Base-by-base conservation (phyloP, 2,113 vertebrate genomes). In the Prunella himalayana region DNA sequence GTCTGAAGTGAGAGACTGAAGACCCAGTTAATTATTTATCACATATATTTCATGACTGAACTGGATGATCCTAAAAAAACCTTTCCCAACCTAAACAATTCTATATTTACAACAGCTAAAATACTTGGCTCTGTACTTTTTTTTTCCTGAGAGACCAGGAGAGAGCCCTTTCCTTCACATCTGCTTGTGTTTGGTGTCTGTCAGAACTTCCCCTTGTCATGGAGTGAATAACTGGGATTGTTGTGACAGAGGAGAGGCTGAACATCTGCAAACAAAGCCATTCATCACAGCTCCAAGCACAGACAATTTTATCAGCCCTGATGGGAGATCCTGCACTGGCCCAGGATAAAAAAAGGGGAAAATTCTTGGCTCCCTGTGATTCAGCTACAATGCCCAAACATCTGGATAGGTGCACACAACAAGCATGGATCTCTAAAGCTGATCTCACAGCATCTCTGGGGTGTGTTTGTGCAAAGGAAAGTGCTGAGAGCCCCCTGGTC, bases 401-500 rank as follows among this genome's bases (percentile, higher is more conserved):
- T 10, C 75, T 42, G 86, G 30, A 68, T 0, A 53, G 56, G 59
- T 13, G 42, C 37, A 61, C 57, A n/a, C 22, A 37, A 33, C n/a
- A 85, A 44, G 47, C 15, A 47, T 13, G 69, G 37, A 53, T 82
- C 77, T 82, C 77, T n/a, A 80, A 39, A 79, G 57, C 30, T 90
- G 66, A 84, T 45, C 57, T 81, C 59, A 73, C 65, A 72, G 85
- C 66, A 95, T 87, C 71, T 93, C 95, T 19, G 22, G 65, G 78
- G 33, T n/a, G 78, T 13, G 47, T 69, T 71, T 56, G 68, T 28
- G 86, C 51, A 92, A 95, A 92, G 86, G 45, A 63, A 96, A 96
- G 75, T 30, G 80, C 96, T 77, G 65, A 85, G 3, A 77, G 57
- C 68, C 51, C 96, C 93, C 87, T 90, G 82, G 73, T 88, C 87